These are phyloP conservation scores for Gymnothorax reevesii DNA, from an alignment of 2,797 vertebrate genomes.

Conservation along the genomic window DNA sequence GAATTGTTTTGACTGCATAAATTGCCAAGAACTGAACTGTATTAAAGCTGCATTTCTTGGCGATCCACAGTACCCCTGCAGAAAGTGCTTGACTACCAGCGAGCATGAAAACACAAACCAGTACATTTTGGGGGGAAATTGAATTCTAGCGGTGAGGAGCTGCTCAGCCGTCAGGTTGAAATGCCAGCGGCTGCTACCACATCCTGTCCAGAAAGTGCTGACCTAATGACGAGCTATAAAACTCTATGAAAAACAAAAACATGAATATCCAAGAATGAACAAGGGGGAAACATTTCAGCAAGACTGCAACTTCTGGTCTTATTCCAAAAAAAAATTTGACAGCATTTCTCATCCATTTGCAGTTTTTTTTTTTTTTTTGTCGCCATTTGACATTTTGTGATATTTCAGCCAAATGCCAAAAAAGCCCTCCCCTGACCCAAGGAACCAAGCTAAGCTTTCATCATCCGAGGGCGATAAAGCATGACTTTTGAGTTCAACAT, in stretches of 20 bases:
- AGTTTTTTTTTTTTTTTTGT: not conserved
- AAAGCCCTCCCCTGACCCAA: conserved; percentile 1
- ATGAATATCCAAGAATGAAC: not conserved
- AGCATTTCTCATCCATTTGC: not conserved
- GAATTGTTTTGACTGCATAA: not conserved
- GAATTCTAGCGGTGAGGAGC: not conserved
- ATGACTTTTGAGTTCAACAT: conserved; percentile 19
- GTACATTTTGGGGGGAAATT: not conserved
- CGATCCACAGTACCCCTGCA: not conserved
- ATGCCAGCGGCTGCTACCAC: not conserved
- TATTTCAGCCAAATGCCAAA: conserved; percentile 47
- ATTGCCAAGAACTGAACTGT: not conserved
- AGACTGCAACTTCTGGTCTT: not conserved
- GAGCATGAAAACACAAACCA: not conserved
- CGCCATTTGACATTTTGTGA: conserved; percentile 40
- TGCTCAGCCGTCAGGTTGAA: not conserved
- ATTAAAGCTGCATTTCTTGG: not conserved
- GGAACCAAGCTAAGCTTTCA: conserved; percentile 11
- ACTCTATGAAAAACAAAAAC: not conserved
- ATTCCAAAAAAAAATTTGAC: not conserved
- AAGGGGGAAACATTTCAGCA: not conserved
- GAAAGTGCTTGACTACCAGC: not conserved
- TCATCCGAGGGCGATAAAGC: not conserved
- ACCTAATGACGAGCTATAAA: not conserved
- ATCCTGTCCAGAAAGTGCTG: not conserved